Conservation (phyloP, 2,888 invertebrate species). For the Prostheceraeus crozeri region DNA sequence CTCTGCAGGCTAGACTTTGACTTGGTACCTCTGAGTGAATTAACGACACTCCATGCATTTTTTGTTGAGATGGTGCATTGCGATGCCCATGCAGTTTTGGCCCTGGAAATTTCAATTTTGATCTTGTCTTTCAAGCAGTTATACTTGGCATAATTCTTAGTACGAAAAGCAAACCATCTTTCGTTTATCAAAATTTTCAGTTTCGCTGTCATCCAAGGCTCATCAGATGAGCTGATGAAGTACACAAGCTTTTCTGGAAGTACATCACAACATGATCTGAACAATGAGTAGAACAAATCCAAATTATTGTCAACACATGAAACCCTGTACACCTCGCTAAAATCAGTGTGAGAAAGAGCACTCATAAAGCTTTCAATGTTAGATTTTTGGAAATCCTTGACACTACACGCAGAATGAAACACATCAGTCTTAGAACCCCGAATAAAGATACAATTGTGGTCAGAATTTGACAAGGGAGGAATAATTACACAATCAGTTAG, state of each 20-base stretch:
- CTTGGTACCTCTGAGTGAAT: background rate
- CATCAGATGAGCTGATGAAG: constrained; percentile 2
- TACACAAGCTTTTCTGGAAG: background rate
- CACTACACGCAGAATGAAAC: background rate
- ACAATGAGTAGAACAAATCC: constrained; percentile 1
- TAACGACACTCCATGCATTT: constrained; percentile 3
- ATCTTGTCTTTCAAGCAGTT: constrained; percentile 6
- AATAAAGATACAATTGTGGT: constrained; percentile 11
- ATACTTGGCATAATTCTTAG: background rate
- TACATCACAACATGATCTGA: background rate
- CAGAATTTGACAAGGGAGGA: background rate
- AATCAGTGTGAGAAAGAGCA: constrained; percentile 3
- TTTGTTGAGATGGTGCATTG: constrained; percentile 10
- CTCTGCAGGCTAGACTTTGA: background rate
- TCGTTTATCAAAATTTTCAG: constrained; percentile 11
- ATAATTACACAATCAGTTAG: constrained; percentile 19
- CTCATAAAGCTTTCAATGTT: constrained; percentile 11
- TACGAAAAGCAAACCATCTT: constrained; percentile 12
- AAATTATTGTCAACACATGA: constrained; percentile 9
- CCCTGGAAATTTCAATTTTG: constrained; percentile 12
- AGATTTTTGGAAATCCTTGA: constrained; percentile 4
- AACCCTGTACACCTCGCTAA: constrained; percentile 11
- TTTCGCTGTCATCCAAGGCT: constrained; percentile 6
- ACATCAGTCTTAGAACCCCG: background rate
- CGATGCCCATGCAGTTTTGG: constrained; percentile 16